These are phyloP conservation scores for Eretmochelys imbricata DNA, from an alignment of 2,113 vertebrate species.

Conservation along the genomic window DNA sequence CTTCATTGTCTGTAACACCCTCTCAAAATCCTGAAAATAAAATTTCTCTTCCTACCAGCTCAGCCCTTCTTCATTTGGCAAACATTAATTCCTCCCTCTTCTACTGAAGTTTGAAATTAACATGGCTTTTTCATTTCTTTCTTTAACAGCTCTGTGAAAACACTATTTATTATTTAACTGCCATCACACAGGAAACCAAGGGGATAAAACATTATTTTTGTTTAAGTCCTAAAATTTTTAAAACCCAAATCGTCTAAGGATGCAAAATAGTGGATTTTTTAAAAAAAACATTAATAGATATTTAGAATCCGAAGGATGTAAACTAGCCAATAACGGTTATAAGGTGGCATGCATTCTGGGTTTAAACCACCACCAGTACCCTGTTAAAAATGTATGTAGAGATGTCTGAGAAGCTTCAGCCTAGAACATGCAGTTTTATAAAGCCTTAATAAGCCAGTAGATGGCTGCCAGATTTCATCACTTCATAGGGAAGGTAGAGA, in stretches of 20 bases:
- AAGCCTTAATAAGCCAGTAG: background rate
- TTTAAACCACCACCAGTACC: background rate
- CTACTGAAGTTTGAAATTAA: background rate
- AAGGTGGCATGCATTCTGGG: background rate
- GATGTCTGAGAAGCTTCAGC: background rate
- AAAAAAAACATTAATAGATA: background rate
- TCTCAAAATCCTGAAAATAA: constrained; percentile 18
- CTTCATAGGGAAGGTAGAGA: background rate
- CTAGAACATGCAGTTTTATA: background rate
- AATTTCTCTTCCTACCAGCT: background rate
- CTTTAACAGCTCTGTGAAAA: background rate
- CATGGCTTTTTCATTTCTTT: background rate
- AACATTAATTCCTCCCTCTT: background rate
- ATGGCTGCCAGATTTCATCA: background rate
- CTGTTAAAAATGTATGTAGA: background rate
- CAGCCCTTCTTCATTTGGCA: background rate
- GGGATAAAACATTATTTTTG: background rate
- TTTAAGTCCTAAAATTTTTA: background rate
- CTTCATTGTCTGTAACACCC: background rate
- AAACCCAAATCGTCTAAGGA: background rate
- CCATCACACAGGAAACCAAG: rapidly evolving
- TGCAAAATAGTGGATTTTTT: background rate
- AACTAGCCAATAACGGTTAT: background rate
- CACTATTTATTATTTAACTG: background rate
- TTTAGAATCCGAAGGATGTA: constrained; percentile 5